Evolutionary conservation across 2,888 invertebrate species (phyloP).

Genomic region (Perithous albicinctus): DNA sequence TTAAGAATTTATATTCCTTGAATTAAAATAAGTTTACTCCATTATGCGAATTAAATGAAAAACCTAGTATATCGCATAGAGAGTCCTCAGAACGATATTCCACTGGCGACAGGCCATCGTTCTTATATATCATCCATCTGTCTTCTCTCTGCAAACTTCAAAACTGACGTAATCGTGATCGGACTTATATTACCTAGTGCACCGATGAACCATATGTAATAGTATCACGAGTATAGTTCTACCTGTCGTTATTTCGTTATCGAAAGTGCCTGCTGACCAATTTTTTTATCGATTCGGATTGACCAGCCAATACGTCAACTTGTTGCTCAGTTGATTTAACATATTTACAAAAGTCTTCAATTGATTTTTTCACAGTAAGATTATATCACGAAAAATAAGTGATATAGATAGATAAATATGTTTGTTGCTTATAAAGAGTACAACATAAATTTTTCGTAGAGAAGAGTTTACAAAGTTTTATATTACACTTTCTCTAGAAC

Average conservation of each 20-base stretch:
- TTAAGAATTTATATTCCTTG: background rate
- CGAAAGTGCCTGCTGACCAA: background rate
- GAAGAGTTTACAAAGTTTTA: too few species aligned
- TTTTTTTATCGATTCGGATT: background rate
- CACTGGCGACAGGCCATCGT: background rate
- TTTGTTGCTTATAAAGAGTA: too few species aligned
- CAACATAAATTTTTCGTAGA: too few species aligned
- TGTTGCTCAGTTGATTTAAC: background rate
- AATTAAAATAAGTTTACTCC: background rate
- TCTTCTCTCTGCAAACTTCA: slow-evolving; percentile 7
- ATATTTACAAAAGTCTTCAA: background rate
- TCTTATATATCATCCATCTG: too few species aligned
- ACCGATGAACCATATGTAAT: background rate
- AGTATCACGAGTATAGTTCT: background rate
- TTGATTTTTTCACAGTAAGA: too few species aligned
- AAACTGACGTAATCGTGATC: slow-evolving; percentile 5
- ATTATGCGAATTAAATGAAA: background rate
- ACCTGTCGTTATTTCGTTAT: background rate
- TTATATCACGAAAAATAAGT: too few species aligned
- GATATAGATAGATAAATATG: too few species aligned
- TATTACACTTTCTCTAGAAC: too few species aligned
- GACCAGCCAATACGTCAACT: background rate
- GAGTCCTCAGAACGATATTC: background rate
- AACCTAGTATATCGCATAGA: background rate
- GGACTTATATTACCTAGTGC: background rate